Evolutionary conservation across 1,140 invertebrate genomes (phyloP).

Genomic region (Aethina tumida): DNA sequence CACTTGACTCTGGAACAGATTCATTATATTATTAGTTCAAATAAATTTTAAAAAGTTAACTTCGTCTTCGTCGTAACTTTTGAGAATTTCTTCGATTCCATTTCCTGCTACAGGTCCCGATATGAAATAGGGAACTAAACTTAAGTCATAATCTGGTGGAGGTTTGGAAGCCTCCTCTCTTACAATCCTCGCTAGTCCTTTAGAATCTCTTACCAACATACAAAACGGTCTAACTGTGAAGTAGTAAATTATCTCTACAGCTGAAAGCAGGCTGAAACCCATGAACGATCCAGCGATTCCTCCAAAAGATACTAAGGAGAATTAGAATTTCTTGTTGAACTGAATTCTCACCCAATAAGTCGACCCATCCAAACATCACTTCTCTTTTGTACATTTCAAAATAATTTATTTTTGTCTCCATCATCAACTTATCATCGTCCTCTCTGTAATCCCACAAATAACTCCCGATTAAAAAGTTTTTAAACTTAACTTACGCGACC

Average conservation of each 20-base stretch:
- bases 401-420: slow-evolving; percentile 50
- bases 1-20: neutral
- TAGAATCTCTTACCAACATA: slow-evolving; percentile 39
- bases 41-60: neutral
- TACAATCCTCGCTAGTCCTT: slow-evolving; percentile 22
- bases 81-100: slow-evolving; percentile 19
- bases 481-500: slow-evolving; percentile 37
- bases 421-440: neutral
- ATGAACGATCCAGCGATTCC: slow-evolving; percentile 67
- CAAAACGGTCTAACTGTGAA: slow-evolving; percentile 59
- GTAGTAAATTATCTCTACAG: slow-evolving; percentile 62
- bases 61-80: slow-evolving; percentile 2
- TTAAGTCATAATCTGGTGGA: slow-evolving; percentile 25
- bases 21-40: slow-evolving; percentile 2
- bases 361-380: slow-evolving; percentile 68
- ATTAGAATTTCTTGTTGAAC: neutral
- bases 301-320: slow-evolving; percentile 50
- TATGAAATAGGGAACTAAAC: slow-evolving; percentile 29
- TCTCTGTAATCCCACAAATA: neutral
- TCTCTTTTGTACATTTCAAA: slow-evolving; percentile 68
- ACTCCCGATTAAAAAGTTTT: neutral
- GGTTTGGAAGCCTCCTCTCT: slow-evolving; percentile 15
- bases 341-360: slow-evolving; percentile 47
- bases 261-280: slow-evolving; percentile 61
- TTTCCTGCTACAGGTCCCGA: slow-evolving; percentile 17